Percentiles rank a stretch among this genome's conserved stretches.
These are phyloP conservation scores for Leuciscus idus DNA, from an alignment of 2,113 vertebrate species.

Conservation along the genomic window DNA sequence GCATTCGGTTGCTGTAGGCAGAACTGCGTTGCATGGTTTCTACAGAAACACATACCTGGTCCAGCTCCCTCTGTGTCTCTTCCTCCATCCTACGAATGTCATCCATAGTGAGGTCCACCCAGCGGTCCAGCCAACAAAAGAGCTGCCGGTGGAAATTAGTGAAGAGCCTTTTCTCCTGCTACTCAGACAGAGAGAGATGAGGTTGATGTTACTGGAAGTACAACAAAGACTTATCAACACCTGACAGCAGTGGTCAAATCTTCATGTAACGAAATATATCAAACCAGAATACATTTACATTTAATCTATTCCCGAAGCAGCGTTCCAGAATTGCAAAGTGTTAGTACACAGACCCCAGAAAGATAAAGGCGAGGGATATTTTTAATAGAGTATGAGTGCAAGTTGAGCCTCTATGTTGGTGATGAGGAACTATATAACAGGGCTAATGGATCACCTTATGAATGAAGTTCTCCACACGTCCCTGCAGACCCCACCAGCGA, in stretches of 20 bases:
- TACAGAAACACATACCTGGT: constrained; percentile 63
- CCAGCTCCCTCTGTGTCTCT: constrained; percentile 73
- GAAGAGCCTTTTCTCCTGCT: constrained; percentile 77
- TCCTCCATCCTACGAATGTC: constrained; percentile 77
- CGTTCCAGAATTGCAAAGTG: too few species aligned
- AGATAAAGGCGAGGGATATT: too few species aligned
- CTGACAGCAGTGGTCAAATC: not conserved
- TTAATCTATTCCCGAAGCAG: too few species aligned
- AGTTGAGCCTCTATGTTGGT: not conserved
- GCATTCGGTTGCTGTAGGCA: not conserved
- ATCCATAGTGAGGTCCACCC: constrained; percentile 76
- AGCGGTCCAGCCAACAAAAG: constrained; percentile 76
- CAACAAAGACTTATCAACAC: not conserved
- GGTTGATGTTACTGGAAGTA: not conserved
- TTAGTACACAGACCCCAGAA: too few species aligned
- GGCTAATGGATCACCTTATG: constrained; percentile 66
- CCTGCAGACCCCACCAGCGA: constrained; percentile 76
- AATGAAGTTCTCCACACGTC: constrained; percentile 73
- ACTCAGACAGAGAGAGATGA: constrained; percentile 5
- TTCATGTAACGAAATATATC: not conserved
- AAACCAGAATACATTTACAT: not conserved
- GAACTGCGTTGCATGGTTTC: not conserved
- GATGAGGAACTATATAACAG: not conserved
- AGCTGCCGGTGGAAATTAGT: constrained; percentile 78
- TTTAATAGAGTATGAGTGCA: not conserved